Base-by-base conservation (phyloP, 1,140 invertebrate species). In the Diorhabda elongata region DNA sequence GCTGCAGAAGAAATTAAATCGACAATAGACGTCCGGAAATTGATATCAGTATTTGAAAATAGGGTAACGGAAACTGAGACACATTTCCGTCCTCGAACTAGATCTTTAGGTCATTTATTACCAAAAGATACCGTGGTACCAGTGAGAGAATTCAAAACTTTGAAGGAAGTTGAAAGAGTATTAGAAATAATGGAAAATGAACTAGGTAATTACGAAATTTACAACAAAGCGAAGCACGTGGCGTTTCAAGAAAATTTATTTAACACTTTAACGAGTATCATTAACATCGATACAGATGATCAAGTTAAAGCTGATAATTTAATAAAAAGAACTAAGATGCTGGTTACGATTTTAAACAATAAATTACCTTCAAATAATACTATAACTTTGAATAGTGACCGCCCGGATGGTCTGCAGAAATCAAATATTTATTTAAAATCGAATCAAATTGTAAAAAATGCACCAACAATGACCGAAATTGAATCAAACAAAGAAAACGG, bases 161-260 rank as follows among this genome's bases (percentile, higher is more conserved):
- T 73, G n/a, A 62, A 73, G 58, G 71, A 73, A 61, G 68, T 73
- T n/a, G 68, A 70, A 68, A 70, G 68, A n/a, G 71, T 65, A 58
- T 45, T 73, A 42, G 66, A 67, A 9, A 70, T 67, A 68, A 65
- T 70, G 9, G 68, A 73, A 47, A 61, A 64, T 8, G 65, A 69
- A n/a, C 52, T 73, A 3, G 68, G 68, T 26, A 68, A 68, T 52
- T 73, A 73, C 52, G 71, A 73, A 60, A 57, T 65, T 3, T 73
- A 73, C 45, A 68, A 73, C 9, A 73, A 73, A 44, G 71, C 64
- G 56, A 70, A 64, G 9, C 71, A 73, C 26, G 69, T 73, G n/a
- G 71, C 71, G 11, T 73, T 73, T 58, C 71, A 70, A 66, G 71
- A 73, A 62, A 66, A 73, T 44, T 41, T 73, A 7, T 73, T 73